Base-by-base conservation (phyloP, 2,113 vertebrate species). In the Boleophthalmus pectinirostris region DNA sequence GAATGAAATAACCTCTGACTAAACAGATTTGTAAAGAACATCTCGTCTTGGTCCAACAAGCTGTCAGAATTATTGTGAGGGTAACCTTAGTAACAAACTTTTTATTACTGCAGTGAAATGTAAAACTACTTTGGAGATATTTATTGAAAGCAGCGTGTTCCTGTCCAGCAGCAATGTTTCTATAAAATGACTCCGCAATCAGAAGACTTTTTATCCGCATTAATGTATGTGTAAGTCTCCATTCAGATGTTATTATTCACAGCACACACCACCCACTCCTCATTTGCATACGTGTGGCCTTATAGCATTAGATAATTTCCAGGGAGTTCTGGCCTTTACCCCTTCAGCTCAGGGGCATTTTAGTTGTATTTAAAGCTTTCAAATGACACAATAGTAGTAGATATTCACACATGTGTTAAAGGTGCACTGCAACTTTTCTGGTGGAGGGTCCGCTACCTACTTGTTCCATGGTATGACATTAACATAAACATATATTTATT, bases 281-380 rank as follows among this genome's bases (percentile, higher is more conserved):
- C 49, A 81, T 84, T 77, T 64, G 35, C n/a, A 75, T 66, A 25
- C n/a, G n/a, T 66, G 25, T n/a, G 58, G 38, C 29, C 3, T 65
- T 58, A 60, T 67, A 29, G 65, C 69, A 77, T 77, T 70, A 74
- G 20, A 58, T 68, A 4, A 38, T 63, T 61, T 72, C 73, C 51
- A 70, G 25, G 73, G 43, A 12, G 51, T 38, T 21, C 38, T 5
- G 68, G 38, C 7, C 54, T 66, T 61, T 15, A 23, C 57, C 47
- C 54, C 23, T 75, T 74, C 58, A 38, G 35, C 72, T 78, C 70
- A 78, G 69, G 74, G 79, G 45, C 29, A 54, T 74, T 70, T 64
- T 21, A 69, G 73, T 13, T 54, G 49, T 14, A 51, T 70, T 21
- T 35, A 35, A n/a, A n/a, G 20, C n/a, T 75, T 47, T n/a, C 71